A percentile compares a stretch with the other conserved stretches of the same genome.
phyloP scores from a whole-genome alignment of 2,113 vertebrate genomes.

The Halcyon malimbica region DNA sequence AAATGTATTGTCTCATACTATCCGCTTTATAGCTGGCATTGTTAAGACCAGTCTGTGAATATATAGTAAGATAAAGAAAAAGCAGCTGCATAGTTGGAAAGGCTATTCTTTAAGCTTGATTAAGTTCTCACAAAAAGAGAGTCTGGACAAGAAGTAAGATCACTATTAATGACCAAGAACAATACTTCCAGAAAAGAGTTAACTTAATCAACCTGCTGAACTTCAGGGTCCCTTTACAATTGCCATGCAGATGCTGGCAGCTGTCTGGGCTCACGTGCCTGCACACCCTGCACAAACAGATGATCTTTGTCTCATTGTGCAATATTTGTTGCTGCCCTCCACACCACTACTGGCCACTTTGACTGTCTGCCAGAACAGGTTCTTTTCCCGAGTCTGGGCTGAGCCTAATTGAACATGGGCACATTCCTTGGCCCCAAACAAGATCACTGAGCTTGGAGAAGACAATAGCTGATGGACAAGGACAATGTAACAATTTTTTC shows the following conservation, averaged over 20 bases:
- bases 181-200: background rate
- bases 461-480: background rate
- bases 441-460: background rate
- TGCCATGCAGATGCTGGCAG: background rate
- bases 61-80: conserved; percentile 10
- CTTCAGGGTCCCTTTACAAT: background rate
- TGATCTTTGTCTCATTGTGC: conserved; percentile 6
- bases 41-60: background rate
- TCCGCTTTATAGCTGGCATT: background rate
- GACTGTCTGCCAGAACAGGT: background rate
- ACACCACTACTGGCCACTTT: background rate
- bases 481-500: background rate
- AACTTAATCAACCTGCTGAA: background rate
- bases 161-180: background rate
- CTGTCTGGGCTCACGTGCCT: background rate
- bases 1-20: conserved; percentile 11
- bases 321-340: background rate
- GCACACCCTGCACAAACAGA: background rate
- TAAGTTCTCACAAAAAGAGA: background rate
- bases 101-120: background rate
- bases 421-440: background rate
- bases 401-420: conserved; percentile 15
- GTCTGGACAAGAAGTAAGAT: background rate
- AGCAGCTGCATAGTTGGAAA: background rate
- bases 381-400: background rate